phyloP scores from a whole-genome alignment of 2,113 vertebrate species.

The Macaca fascicularis region DNA sequence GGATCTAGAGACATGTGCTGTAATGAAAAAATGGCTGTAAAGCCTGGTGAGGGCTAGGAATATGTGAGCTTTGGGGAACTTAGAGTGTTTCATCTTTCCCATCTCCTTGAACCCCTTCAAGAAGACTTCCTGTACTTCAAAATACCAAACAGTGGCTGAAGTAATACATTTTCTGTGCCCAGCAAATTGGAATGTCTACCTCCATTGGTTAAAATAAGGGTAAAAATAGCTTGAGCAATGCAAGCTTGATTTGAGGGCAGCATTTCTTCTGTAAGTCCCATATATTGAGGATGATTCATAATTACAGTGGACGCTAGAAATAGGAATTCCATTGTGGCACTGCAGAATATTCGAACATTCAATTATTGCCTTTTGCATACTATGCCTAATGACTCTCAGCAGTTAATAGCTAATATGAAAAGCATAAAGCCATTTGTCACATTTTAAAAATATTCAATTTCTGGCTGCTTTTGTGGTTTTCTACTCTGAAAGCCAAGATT shows the following conservation, averaged over 20 bases:
- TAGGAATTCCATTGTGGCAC: constrained; percentile 71
- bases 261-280: constrained; percentile 67
- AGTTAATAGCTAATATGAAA: constrained; percentile 75
- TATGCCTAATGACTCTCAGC: constrained; percentile 67
- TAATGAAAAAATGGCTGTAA: neutral
- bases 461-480: constrained; percentile 53
- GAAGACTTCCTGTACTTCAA: neutral
- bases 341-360: constrained; percentile 59
- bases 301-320: constrained; percentile 76
- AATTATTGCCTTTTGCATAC: constrained; percentile 75
- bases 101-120: neutral
- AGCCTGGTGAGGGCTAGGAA: neutral
- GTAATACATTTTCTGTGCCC: constrained; percentile 23
- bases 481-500: constrained; percentile 50
- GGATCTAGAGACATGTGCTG: neutral
- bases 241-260: constrained; percentile 68
- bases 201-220: constrained; percentile 57
- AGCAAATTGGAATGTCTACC: constrained; percentile 32
- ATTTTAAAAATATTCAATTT: constrained; percentile 75
- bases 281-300: constrained; percentile 58
- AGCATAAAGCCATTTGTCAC: constrained; percentile 64
- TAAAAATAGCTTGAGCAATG: constrained; percentile 59
- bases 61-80: neutral
- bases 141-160: neutral
- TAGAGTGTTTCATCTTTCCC: neutral